Base-by-base conservation (phyloP, 2,888 invertebrate genomes). In the Thelaira solivaga region DNA sequence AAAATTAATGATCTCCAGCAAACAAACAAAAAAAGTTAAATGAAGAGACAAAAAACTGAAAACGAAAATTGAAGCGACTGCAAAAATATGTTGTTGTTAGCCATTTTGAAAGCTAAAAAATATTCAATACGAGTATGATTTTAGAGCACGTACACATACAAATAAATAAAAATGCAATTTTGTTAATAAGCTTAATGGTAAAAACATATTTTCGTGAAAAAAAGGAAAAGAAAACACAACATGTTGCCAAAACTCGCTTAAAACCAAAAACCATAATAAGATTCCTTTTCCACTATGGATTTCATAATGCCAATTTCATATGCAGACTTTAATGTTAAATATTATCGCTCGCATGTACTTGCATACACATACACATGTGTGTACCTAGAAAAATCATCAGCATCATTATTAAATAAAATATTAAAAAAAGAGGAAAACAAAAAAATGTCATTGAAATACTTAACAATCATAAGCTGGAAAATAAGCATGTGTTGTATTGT, bases 391-490 rank as follows among this genome's bases (percentile, higher is more conserved):
- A 64, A 77, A 55, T 26, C 78, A 78, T 78, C 74, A n/a, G n/a
- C n/a, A 69, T 75, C 69, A 78, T 78, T 65, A 78, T 71, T 45
- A 78, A 64, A 41, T 43, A 55, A 43, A 24, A 72, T 47, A 49
- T 51, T n/a, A 20, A 36, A 10, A 47, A 55, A n/a, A 45, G 0
- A 24, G 26, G 7, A 31, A 2, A 10, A 26, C 26, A 53, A 59
- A 62, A 53, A 64, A 57, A 51, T 59, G 31, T 64, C 45, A 34
- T 49, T 53, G 31, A 72, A 62, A 69, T 41, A 68, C 75, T 69
- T 57, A 74, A 78, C 74, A 78, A 55, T 61, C 78, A 78, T 69
- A 78, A 69, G 78, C 74, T 78, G 68, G 59, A 78, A 69, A 69
- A 69, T 49, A 69, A 78, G 53, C 75, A 69, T 71, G 74, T 78